Percentiles rank a stretch among this genome's conserved stretches.
These are phyloP conservation scores for Gobio gobio DNA, from an alignment of 2,113 vertebrate species.

Conservation along the genomic window DNA sequence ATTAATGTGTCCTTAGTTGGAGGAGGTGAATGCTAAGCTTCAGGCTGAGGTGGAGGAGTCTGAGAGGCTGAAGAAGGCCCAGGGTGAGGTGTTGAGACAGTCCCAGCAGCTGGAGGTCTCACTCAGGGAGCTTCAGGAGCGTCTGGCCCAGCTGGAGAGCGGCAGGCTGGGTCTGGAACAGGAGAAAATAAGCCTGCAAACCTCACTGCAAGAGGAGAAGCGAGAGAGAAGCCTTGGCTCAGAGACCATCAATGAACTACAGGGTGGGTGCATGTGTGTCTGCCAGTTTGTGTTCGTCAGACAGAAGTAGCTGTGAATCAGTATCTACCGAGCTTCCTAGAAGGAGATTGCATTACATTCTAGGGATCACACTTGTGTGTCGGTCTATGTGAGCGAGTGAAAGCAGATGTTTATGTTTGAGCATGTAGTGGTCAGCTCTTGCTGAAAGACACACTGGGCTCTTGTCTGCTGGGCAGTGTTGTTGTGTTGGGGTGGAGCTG, in stretches of 20 bases:
- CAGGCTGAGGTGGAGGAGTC: slow-evolving; percentile 86
- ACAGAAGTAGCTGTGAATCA: background rate
- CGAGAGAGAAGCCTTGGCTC: slow-evolving; percentile 82
- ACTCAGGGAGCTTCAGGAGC: slow-evolving; percentile 88
- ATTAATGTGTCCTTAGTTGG: slow-evolving; percentile 76
- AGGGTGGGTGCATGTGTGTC: slow-evolving; percentile 80
- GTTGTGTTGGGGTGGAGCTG: slow-evolving; percentile 55
- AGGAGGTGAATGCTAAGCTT: slow-evolving; percentile 83
- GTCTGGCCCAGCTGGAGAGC: slow-evolving; percentile 85
- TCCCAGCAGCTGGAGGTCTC: slow-evolving; percentile 88
- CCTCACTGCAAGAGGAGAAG: slow-evolving; percentile 88
- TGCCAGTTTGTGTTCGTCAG: background rate
- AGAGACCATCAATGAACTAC: slow-evolving; percentile 88
- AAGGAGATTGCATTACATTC: background rate
- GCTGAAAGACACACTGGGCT: slow-evolving; percentile 46
- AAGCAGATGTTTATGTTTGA: background rate
- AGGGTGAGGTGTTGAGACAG: slow-evolving; percentile 89
- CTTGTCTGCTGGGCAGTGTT: slow-evolving; percentile 52
- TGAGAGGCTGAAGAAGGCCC: slow-evolving; percentile 85
- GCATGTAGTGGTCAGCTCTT: slow-evolving; percentile 3
- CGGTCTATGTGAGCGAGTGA: background rate
- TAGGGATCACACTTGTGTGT: background rate
- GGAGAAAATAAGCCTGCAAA: slow-evolving; percentile 86
- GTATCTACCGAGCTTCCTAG: background rate
- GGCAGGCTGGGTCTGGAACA: slow-evolving; percentile 88